Conservation (phyloP, 2,888 invertebrate genomes). For the Leptopilina myrica region DNA sequence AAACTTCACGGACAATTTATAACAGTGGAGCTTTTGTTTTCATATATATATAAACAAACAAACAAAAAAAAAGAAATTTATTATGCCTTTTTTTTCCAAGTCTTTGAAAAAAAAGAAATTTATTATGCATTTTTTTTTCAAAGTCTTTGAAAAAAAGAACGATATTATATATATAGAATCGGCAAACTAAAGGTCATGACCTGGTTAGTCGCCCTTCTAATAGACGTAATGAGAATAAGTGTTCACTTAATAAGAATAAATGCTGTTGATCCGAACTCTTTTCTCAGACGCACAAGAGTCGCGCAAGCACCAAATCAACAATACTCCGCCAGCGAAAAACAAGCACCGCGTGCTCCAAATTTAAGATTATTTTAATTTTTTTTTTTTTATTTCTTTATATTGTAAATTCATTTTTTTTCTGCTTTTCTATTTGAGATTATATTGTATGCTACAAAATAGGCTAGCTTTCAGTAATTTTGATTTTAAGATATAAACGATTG, state of each 20-base stretch:
- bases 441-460: too few species aligned
- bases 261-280: slow-evolving; percentile 48
- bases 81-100: neutral
- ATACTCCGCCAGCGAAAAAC: neutral
- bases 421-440: too few species aligned
- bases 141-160: slow-evolving; percentile 6
- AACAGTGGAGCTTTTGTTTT: neutral
- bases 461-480: too few species aligned
- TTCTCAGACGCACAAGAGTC: slow-evolving; percentile 36
- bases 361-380: neutral
- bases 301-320: slow-evolving; percentile 11
- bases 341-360: neutral
- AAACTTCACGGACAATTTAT: neutral
- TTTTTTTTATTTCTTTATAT: too few species aligned
- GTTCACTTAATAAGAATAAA: slow-evolving; percentile 61
- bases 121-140: neutral
- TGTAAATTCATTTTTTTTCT: too few species aligned
- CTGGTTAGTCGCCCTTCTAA: slow-evolving; percentile 56
- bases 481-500: too few species aligned
- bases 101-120: neutral
- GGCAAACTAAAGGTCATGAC: slow-evolving; percentile 45
- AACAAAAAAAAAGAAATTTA: too few species aligned
- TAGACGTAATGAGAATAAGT: slow-evolving; percentile 64
- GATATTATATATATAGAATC: neutral
- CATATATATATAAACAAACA: too few species aligned